A percentile compares a stretch with the other conserved stretches of the same genome.
Evolutionary conservation across 2,797 vertebrate species (phyloP).

Genomic region (Acanthurus leucopareius): DNA sequence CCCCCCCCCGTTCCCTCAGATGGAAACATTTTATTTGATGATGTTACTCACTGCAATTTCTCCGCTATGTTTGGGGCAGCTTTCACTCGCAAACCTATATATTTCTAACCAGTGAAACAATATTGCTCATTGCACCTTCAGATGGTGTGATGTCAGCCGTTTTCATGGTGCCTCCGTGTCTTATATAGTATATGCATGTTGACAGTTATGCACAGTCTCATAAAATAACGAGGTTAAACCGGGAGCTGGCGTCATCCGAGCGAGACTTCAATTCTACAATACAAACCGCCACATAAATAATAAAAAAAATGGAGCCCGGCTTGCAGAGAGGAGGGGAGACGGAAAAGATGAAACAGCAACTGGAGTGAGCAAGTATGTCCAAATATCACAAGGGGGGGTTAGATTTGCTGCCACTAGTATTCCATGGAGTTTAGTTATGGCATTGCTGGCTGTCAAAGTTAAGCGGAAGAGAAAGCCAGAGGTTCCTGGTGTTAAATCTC

Average conservation of each 20-base stretch:
- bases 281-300: constrained; percentile 68
- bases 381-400: constrained; percentile 50
- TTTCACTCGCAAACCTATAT: constrained; percentile 40
- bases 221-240: constrained; percentile 67
- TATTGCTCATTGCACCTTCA: constrained; percentile 47
- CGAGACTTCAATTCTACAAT: constrained; percentile 42
- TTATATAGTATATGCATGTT: constrained; percentile 64
- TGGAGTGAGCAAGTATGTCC: constrained; percentile 38
- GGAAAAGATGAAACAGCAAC: constrained; percentile 54
- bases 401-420: constrained; percentile 49
- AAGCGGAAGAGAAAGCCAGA: constrained; percentile 48
- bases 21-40: constrained; percentile 60
- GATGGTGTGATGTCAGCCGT: constrained; percentile 36
- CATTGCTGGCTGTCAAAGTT: constrained; percentile 42
- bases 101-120: constrained; percentile 38
- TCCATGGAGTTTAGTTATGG: constrained; percentile 44
- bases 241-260: constrained; percentile 49
- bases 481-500: constrained; percentile 58
- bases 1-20: constrained; percentile 26
- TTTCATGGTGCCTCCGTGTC: constrained; percentile 66
- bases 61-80: constrained; percentile 14
- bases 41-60: constrained; percentile 53
- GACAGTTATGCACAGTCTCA: constrained; percentile 64
- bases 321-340: constrained; percentile 3
- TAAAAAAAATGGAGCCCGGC: constrained; percentile 57